Evolutionary conservation across 2,113 vertebrate genomes (phyloP).

Genomic region (Melanerpes aurifrons): DNA sequence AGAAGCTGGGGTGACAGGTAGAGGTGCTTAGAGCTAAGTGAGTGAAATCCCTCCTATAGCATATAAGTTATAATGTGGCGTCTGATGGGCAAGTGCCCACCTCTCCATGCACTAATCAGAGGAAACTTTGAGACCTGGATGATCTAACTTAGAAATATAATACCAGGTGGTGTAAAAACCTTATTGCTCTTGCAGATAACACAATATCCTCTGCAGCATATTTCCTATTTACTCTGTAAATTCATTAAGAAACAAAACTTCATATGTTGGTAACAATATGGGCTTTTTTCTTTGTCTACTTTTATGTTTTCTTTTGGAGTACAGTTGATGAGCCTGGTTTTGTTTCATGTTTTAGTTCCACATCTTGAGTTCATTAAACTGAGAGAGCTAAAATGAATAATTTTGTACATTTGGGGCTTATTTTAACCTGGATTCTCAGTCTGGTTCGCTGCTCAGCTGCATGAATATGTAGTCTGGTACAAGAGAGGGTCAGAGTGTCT

Average conservation of each 20-base stretch:
- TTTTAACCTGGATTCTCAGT: not conserved
- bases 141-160: accelerated
- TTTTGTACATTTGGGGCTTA: not conserved
- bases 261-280: not conserved
- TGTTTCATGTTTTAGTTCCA: not conserved
- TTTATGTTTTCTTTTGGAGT: not conserved
- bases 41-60: not conserved
- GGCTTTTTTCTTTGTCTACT: not conserved
- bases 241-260: not conserved
- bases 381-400: not conserved
- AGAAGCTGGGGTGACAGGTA: not conserved
- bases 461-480: not conserved
- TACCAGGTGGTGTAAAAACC: not conserved
- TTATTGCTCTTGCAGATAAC: not conserved
- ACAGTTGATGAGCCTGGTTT: not conserved
- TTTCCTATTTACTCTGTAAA: not conserved
- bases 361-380: not conserved
- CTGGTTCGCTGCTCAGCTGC: not conserved
- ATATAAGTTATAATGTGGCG: accelerated
- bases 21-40: not conserved
- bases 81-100: not conserved
- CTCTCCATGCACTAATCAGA: not conserved
- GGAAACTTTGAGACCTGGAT: not conserved
- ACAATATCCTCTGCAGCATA: not conserved
- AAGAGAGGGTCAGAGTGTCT: not conserved